A percentile compares a stretch with the other conserved stretches of the same genome.
Evolutionary conservation across 2,113 vertebrate species (phyloP).

Genomic region (Lampris megalopsis): DNA sequence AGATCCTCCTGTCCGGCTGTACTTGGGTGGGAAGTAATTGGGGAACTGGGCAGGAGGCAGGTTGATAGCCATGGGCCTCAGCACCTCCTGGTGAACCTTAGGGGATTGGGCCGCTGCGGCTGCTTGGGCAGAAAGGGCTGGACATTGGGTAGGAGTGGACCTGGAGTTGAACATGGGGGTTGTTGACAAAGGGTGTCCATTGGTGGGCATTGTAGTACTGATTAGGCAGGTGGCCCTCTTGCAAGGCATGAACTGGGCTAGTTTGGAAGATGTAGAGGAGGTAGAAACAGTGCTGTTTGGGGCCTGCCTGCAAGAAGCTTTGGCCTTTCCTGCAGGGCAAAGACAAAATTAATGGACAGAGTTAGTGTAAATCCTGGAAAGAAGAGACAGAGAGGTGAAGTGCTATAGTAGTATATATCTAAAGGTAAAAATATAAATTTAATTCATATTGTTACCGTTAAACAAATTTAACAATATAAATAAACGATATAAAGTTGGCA

Average conservation of each 20-base stretch:
- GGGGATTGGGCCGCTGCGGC: not conserved
- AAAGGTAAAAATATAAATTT: too few species aligned
- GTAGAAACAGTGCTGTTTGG: conserved; percentile 13
- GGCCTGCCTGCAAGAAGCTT: conserved; percentile 32
- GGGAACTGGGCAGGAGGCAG: conserved; percentile 79
- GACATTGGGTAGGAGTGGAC: not conserved
- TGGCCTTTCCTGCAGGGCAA: conserved; percentile 44
- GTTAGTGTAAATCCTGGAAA: not conserved
- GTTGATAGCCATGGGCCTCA: conserved; percentile 78
- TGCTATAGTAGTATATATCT: too few species aligned
- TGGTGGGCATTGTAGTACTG: not conserved
- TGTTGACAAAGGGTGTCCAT: not conserved
- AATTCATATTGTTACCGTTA: too few species aligned
- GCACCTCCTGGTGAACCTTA: conserved; percentile 49
- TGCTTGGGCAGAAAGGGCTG: not conserved
- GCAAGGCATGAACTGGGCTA: not conserved
- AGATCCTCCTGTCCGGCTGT: not conserved
- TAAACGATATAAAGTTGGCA: too few species aligned
- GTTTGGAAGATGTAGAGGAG: conserved; percentile 4
- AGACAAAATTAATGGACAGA: not conserved
- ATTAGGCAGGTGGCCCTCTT: not conserved
- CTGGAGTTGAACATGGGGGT: not conserved
- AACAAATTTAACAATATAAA: too few species aligned
- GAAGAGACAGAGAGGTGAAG: not conserved
- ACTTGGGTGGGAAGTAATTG: conserved; percentile 10